Evolutionary conservation across 1,140 invertebrate species (phyloP).

Genomic region (Atta texana): DNA sequence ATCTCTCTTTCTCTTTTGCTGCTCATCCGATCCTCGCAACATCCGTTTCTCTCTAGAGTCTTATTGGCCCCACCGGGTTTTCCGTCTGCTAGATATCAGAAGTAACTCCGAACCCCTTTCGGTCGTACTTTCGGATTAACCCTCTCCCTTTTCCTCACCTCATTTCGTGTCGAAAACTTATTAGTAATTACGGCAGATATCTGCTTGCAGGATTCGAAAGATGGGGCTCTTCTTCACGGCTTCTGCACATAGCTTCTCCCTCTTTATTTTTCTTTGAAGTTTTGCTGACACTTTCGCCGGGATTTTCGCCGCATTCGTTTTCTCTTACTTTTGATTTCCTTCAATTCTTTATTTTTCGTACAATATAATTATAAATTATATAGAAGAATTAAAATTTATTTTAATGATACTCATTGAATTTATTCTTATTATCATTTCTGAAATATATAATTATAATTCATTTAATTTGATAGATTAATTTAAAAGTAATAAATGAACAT

Average conservation of each 20-base stretch:
- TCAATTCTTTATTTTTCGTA: constrained; percentile 81
- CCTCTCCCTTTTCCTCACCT: constrained; percentile 86
- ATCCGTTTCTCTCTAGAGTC: constrained; percentile 37
- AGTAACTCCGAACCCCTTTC: constrained; percentile 77
- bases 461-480: neutral
- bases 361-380: constrained; percentile 78
- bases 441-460: too few species aligned
- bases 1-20: constrained; percentile 38
- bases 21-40: constrained; percentile 43
- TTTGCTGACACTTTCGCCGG: constrained; percentile 61
- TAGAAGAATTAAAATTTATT: neutral
- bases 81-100: constrained; percentile 73
- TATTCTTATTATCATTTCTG: too few species aligned
- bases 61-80: constrained; percentile 72
- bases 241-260: constrained; percentile 59
- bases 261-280: constrained; percentile 54
- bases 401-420: neutral
- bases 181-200: constrained; percentile 86
- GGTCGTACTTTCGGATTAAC: constrained; percentile 86
- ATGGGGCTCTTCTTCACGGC: constrained; percentile 64
- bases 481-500: neutral
- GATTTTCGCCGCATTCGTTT: constrained; percentile 48
- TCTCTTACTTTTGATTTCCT: constrained; percentile 74
- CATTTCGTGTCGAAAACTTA: constrained; percentile 87
- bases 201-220: constrained; percentile 80